Evolutionary conservation across 2,797 vertebrate genomes (phyloP), one percentile per base, ranked within the genome.

Genomic region (Paramormyrops hopkinsi): DNA sequence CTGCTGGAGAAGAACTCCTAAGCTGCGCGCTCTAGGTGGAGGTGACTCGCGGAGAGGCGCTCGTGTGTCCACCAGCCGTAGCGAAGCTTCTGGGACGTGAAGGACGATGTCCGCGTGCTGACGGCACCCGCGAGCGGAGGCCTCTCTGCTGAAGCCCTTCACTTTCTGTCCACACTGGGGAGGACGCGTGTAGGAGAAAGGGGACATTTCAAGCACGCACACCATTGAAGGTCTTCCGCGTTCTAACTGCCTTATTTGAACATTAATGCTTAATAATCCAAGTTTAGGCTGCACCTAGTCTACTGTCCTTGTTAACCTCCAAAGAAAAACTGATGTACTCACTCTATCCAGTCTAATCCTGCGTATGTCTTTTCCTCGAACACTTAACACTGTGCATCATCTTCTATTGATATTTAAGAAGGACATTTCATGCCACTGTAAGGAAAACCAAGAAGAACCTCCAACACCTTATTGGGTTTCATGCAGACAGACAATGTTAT

Each of bases 1-100:
- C 96, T 99, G 93, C 97, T 97, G 69, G 94, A 97, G 94, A 99
- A 99, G 96, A 99, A 98, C 94, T 99, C 98, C 92, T 99, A 99
- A 97, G 93, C 91, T 88, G 88, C 91, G 88, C 54, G 12, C 50
- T 85, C 90, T 1, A 90, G 90, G 91, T 91, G 93, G 93, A 90
- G 90, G 22, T 3, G 46, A 5, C 46, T 14, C 9, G 46, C 22
- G 0, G 46, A 29, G 82, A 92, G 92, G 92, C 93, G 91, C 91
- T 94, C 92, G 92, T 90, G 90, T 22, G 90, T 94, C 93, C 93
- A 95, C 94, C 95, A 95, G 96, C 94, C 93, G 92, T 93, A 95
- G 94, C 94, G 94, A 96, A 97, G 95, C 96, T 96, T 96, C 95
- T 91, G 92, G 94, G 93, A 94, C 91, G 93, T 83, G 90, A 92